Conservation (phyloP, 2,113 vertebrate species). For the Diadophis punctatus region DNA sequence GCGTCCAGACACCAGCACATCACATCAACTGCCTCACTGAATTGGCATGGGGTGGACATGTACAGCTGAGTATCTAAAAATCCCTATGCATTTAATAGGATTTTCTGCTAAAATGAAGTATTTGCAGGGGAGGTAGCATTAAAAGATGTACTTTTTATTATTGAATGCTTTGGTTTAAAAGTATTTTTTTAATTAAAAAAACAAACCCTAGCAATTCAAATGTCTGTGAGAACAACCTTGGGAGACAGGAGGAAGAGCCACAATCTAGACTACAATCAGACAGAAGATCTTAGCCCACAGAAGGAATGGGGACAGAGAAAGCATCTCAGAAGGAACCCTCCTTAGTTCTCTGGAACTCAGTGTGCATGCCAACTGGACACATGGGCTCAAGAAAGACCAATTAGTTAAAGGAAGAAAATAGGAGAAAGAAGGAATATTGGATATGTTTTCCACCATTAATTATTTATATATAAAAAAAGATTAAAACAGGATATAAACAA, state of each 20-base stretch:
- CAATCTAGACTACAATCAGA: not conserved
- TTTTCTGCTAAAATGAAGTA: not conserved
- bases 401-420: not conserved
- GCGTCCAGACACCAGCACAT: too few species aligned
- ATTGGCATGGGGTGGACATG: too few species aligned
- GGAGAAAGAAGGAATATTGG: not conserved
- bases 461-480: not conserved
- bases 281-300: not conserved
- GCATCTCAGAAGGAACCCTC: not conserved
- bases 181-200: not conserved
- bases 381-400: not conserved
- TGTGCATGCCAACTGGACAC: not conserved
- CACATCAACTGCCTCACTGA: too few species aligned
- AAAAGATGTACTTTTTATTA: not conserved
- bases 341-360: not conserved
- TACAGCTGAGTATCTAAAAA: too few species aligned
- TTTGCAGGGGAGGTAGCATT: not conserved
- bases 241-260: not conserved
- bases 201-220: not conserved
- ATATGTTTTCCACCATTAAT: not conserved
- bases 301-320: not conserved
- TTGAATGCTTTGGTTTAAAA: not conserved
- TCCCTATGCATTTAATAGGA: not conserved
- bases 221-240: not conserved
- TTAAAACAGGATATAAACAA: too few species aligned